Base-by-base conservation (phyloP, 2,797 vertebrate species). In the Acropternis orthonyx region DNA sequence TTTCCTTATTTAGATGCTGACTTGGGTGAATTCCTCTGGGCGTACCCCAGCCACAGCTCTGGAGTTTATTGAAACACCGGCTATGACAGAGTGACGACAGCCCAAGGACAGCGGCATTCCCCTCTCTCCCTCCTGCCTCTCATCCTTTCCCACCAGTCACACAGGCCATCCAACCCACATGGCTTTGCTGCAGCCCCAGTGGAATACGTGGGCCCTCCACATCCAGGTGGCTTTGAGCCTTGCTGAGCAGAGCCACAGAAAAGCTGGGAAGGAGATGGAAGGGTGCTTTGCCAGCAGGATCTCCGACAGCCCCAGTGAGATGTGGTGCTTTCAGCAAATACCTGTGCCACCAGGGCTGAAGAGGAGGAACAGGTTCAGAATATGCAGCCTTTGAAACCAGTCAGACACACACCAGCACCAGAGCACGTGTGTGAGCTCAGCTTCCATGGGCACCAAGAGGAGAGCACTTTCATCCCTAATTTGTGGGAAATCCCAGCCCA, bases 391-490 rank as follows among this genome's bases (percentile, higher is more conserved):
- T 12, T 37, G 48, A 46, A 54, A 9, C 9, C 14, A 14, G 17
- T 10, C 3, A 30, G 54, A 37, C 30, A 56, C 15, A 4, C 65
- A 30, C 3, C 6, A 56, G 66, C 61, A 7, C 26, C 55, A 15
- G 24, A 32, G 55, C 52, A 28, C 5, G 23, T 1, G 5, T 22
- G 36, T 46, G 51, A 72, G 26, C n/a, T 73, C 39, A 44, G 26
- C 51, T 36, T 48, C 43, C 44, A 4, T 0, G 13, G 30, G 34
- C 73, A 76, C 28, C 46, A 26, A 3, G 1, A 44, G 71, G 32
- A 0, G 7, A 69, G 51, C 0, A 0, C 27, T 88, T 71, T 46
- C 44, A 72, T 9, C 26, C 30, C 52, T 12, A 23, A 5, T 5
- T 2, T 58, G n/a, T 20, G n/a, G 44, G 59, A 28, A 85, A 46